Evolutionary conservation across 2,113 vertebrate genomes (phyloP).

Genomic region (Ctenodactylus gundi): DNA sequence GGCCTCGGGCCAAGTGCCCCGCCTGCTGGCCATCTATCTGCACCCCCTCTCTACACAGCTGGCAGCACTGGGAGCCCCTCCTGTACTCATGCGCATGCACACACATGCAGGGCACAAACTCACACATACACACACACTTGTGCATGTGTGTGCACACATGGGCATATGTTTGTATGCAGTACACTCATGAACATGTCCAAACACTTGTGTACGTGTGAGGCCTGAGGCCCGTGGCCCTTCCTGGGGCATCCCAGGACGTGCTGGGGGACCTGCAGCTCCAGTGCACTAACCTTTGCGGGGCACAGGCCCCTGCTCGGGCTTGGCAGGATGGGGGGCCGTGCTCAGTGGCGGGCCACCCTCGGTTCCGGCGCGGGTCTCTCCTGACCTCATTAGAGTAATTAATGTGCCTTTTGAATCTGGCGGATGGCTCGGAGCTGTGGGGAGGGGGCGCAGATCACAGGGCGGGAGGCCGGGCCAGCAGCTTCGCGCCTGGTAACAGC

Average conservation of each 20-base stretch:
- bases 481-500: neutral
- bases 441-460: conserved; percentile 68
- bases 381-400: conserved; percentile 88
- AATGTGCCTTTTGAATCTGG: conserved; percentile 84
- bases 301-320: neutral
- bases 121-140: too few species aligned
- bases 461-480: conserved; percentile 25
- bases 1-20: too few species aligned
- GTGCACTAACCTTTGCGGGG: conserved; percentile 35
- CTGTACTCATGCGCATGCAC: neutral
- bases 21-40: too few species aligned
- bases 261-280: neutral
- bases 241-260: accelerated
- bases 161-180: too few species aligned
- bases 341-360: accelerated
- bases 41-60: too few species aligned
- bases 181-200: too few species aligned
- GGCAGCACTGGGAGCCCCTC: neutral
- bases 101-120: too few species aligned
- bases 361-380: conserved; percentile 78
- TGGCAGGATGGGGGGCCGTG: neutral
- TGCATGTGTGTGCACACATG: too few species aligned
- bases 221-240: too few species aligned
- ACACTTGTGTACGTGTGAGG: too few species aligned
- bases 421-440: conserved; percentile 76